Evolutionary conservation across 2,888 invertebrate species (phyloP), one percentile per base, ranked within the genome.

Genomic region (Nematopogon swammerdamellus): DNA sequence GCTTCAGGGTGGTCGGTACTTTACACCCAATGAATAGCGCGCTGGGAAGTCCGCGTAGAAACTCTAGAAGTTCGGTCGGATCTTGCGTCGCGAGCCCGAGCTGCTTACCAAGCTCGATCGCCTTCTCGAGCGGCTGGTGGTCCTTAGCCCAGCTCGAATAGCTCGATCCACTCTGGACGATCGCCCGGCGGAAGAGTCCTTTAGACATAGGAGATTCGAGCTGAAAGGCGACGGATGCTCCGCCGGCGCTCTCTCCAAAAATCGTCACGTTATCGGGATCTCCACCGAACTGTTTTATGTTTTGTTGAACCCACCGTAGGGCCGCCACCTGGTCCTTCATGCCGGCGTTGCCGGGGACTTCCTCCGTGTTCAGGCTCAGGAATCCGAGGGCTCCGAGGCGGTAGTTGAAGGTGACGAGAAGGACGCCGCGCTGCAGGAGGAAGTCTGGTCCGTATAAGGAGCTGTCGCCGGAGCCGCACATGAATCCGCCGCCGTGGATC

Each of bases 311-410:
- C 79, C 79, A 77, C 50, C 57, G 63, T 0, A 77, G 58, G 0
- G 74, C 76, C 10, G 66, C 63, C 0, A 75, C 74, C 62, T 77
- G 77, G 51, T 79, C 77, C 56, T 79, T 79, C 65, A 79, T 68
- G 1, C 72, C 77, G 16, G 72, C 75, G 36, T 79, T 79, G 1
- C 79, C 79, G 1, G 77, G 73, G 1, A 72, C 60, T 0, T 79
- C 74, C 55, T 64, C 58, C 0, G 67, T 69, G n/a, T 70, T 64
- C 1, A 79, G 57, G 4, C 64, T 64, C 1, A 79, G 65, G 44
- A 72, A 79, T 1, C 79, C 79, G 0, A 77, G 58, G 0, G 61
- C 61, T 52, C 66, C 71, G 2, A 77, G 57, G 53, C 79, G 65
- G 51, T 76, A 79, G 54, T 79, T 79, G 2, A 73, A 49, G 0